Conservation (phyloP, 2,888 invertebrate genomes). For the Pherbina coryleti region DNA sequence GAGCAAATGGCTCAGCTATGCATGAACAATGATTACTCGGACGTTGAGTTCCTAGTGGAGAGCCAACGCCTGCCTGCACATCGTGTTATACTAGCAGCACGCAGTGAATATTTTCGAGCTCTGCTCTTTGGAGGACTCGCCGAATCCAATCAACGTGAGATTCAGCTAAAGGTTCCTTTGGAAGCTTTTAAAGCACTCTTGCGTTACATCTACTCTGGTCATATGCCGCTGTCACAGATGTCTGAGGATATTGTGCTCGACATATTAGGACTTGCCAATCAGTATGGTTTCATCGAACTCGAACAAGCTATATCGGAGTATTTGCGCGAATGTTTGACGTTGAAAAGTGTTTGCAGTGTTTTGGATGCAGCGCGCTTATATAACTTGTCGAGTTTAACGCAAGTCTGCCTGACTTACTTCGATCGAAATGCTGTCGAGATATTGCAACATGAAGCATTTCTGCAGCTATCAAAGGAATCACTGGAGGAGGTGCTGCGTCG, state of each 20-base stretch:
- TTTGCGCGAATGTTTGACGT: constrained; percentile 86
- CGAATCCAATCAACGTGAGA: constrained; percentile 82
- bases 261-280: constrained; percentile 89
- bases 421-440: constrained; percentile 91
- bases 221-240: constrained; percentile 77
- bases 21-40: constrained; percentile 89
- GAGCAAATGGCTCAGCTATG: constrained; percentile 89
- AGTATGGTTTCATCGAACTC: constrained; percentile 93
- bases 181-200: constrained; percentile 90
- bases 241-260: constrained; percentile 80
- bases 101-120: constrained; percentile 96
- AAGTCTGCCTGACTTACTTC: constrained; percentile 90
- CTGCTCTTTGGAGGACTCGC: constrained; percentile 83
- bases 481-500: constrained; percentile 87
- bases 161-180: constrained; percentile 85
- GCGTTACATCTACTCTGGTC: constrained; percentile 94
- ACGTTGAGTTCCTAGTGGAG: constrained; percentile 90
- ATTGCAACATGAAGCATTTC: constrained; percentile 86
- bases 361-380: constrained; percentile 88
- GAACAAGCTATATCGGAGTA: constrained; percentile 95
- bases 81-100: constrained; percentile 87
- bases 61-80: constrained; percentile 71
- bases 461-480: constrained; percentile 82
- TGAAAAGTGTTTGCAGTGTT: constrained; percentile 93
- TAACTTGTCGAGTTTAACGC: constrained; percentile 76